These are phyloP conservation scores for Zoroaster sp. DNA, from an alignment of 53 echinoderm and acorn worm genomes.

Conservation along the genomic window DNA sequence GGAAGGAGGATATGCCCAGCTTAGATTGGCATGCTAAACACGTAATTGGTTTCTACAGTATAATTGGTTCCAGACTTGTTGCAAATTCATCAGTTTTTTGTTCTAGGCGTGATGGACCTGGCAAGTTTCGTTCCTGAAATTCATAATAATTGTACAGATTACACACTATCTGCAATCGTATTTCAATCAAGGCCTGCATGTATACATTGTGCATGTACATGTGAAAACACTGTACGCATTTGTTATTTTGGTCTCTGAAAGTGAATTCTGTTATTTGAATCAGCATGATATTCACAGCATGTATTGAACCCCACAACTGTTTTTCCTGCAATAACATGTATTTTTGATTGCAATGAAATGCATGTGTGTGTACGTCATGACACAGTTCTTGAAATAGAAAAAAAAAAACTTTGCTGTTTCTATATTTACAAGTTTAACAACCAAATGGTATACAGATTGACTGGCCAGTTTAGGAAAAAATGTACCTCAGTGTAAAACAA, in stretches of 20 bases:
- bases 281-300: background rate
- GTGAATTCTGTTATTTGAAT: background rate
- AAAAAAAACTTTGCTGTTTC: background rate
- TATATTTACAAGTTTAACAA: no score
- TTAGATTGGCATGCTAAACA: background rate
- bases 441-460: no score
- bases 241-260: background rate
- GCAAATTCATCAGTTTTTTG: background rate
- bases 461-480: no score
- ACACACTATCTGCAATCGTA: background rate
- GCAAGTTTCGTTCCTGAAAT: background rate
- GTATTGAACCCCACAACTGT: background rate
- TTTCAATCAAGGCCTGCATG: background rate
- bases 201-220: no score
- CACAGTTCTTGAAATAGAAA: background rate
- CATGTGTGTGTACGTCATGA: background rate
- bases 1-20: no score
- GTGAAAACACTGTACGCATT: no score
- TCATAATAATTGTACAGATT: background rate
- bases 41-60: background rate
- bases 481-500: no score
- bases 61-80: background rate
- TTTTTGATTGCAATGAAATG: background rate
- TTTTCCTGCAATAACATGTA: background rate
- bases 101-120: background rate